Conservation (phyloP, 1,140 invertebrate genomes). For the Scaptomyza pallida region DNA sequence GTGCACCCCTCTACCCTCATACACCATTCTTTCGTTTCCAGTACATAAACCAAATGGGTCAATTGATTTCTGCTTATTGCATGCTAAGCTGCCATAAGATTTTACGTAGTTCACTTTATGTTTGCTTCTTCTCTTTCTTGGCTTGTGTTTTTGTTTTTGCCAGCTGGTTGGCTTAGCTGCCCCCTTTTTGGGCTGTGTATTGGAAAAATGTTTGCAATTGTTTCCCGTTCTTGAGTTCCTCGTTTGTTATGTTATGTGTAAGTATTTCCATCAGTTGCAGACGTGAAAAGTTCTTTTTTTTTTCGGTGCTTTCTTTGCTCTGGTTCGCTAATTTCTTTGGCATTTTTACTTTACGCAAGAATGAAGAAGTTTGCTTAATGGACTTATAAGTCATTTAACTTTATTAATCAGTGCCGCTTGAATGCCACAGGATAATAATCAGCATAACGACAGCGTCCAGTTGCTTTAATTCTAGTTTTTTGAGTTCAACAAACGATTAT, state of each 20-base stretch:
- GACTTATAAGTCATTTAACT: constrained; percentile 77
- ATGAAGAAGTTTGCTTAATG: constrained; percentile 71
- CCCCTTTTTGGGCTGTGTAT: constrained; percentile 46
- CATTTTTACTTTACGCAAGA: constrained; percentile 67
- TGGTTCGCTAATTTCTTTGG: constrained; percentile 65
- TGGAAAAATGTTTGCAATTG: constrained; percentile 61
- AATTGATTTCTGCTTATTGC: constrained; percentile 78
- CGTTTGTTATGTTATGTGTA: constrained; percentile 56
- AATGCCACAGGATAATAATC: constrained; percentile 35
- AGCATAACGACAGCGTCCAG: neutral
- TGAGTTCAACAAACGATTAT: constrained; percentile 36
- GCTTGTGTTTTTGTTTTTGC: constrained; percentile 2
- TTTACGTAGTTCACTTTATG: constrained; percentile 47
- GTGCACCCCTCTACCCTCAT: too few species aligned
- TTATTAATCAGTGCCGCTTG: constrained; percentile 72
- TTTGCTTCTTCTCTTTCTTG: constrained; percentile 1
- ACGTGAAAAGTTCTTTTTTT: constrained; percentile 49
- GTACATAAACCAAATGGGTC: constrained; percentile 77
- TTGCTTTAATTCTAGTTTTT: constrained; percentile 1
- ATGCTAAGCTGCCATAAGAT: constrained; percentile 71
- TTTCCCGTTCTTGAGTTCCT: constrained; percentile 32
- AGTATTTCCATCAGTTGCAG: constrained; percentile 70
- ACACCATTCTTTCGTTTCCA: constrained; percentile 56
- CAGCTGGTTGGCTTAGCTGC: constrained; percentile 15
- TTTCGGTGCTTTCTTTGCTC: constrained; percentile 1